Evolutionary conservation across 2,113 vertebrate genomes (phyloP).

Genomic region (Galeopterus variegatus): DNA sequence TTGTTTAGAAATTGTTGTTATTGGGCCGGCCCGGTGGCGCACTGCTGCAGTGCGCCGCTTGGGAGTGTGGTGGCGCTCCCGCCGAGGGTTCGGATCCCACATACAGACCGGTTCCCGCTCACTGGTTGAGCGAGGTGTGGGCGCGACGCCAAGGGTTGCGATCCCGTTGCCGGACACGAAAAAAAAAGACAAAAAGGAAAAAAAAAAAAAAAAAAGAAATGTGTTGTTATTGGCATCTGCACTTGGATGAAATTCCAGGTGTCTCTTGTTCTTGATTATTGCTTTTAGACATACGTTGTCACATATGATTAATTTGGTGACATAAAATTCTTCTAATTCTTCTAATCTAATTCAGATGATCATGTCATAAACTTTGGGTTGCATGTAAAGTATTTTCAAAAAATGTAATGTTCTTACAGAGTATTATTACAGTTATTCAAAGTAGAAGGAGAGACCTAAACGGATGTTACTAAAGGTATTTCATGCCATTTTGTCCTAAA

Average conservation of each 20-base stretch:
- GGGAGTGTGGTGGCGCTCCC: too few species aligned
- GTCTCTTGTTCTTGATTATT: slow-evolving; percentile 8
- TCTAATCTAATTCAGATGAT: not conserved
- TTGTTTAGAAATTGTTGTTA: not conserved
- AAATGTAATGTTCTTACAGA: not conserved
- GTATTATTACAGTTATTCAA: not conserved
- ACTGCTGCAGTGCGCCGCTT: too few species aligned
- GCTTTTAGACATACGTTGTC: not conserved
- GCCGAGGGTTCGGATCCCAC: too few species aligned
- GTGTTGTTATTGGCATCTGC: not conserved
- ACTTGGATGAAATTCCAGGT: not conserved
- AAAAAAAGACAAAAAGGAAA: too few species aligned
- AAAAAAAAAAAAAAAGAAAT: too few species aligned
- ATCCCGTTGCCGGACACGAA: too few species aligned
- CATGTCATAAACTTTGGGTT: not conserved
- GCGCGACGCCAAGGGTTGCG: too few species aligned
- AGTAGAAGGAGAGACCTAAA: not conserved
- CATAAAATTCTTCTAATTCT: not conserved
- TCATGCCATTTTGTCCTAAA: not conserved
- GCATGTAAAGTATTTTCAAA: not conserved
- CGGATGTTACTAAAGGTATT: not conserved
- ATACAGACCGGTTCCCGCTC: too few species aligned
- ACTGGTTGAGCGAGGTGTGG: too few species aligned
- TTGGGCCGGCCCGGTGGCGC: too few species aligned
- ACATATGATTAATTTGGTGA: not conserved